Evolutionary conservation across 2,888 invertebrate genomes (phyloP), one percentile per base, ranked within the genome.

Genomic region (Campoplex capitator): DNA sequence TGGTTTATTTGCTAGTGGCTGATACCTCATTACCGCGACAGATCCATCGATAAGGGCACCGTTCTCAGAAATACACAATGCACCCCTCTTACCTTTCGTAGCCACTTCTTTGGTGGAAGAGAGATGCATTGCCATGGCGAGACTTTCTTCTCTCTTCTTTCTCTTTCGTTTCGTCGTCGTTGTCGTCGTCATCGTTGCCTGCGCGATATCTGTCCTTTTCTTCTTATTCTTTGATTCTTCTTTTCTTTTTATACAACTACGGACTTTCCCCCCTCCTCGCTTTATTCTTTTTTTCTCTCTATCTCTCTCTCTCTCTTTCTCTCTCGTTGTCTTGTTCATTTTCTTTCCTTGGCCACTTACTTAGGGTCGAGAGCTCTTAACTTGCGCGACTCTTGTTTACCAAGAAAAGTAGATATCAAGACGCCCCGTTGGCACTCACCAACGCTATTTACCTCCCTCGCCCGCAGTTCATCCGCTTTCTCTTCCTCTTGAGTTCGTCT

Each of bases 11-110:
- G 93, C 91, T 93, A 91, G 90, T 92, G 93, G 92, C 93, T 94
- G 94, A 94, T 94, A 94, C 94, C 94, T 94, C 94, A 94, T 94
- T 94, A 94, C 94, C 94, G 94, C 94, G 94, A 94, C 94, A 94
- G 94, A 94, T 94, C 93, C 93, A 92, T 92, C 93, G 94, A 94
- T 94, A 94, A 94, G 94, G 93, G 92, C 91, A 92, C 91, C 92
- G 92, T 94, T 94, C 94, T 93, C 90, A 92, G 94, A 94, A 94
- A 94, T 92, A 93, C 93, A 94, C 94, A 94, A 94, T 94, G 93
- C 91, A 92, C 93, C 88, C 88, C 88, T 87, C 81, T 87, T 84
- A 84, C 81, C 83, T 88, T 86, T 80, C 80, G 73, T 88, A 85
- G 83, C 77, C 71, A 84, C 83, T 62, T 71, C 81, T 65, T 23